Evolutionary conservation across 2,888 invertebrate genomes (phyloP), one percentile per base, ranked within the genome.

Genomic region (Aphrophora alni): DNA sequence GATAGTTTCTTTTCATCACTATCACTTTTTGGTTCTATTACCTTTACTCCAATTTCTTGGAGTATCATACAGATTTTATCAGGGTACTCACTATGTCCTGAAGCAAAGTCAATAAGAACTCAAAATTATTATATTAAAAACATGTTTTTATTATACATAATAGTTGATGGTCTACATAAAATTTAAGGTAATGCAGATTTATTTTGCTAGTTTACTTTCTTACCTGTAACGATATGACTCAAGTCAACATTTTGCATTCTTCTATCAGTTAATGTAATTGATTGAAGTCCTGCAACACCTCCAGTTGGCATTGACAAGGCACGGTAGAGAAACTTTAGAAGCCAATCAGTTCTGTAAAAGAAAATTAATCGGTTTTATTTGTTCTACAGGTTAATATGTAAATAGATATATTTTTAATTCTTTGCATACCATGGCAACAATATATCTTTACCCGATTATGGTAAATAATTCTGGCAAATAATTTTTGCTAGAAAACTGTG

Each of bases 321-420:
- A 70, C 93, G 89, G 86, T 92, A 93, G 73, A 93, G 86, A 86
- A 93, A 93, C 87, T 91, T 91, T 82, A 93, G 87, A 76, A 93
- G 87, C 93, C 93, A 93, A 86, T 93, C 93, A 38, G 89, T 89
- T 38, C 91, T 91, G 86, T 14, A 85, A 85, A 33, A 70, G 77
- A 79, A 84, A 81, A 73, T 68, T 7, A 3, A 74, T 73, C 33
- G 8, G 3, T 8, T 33, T 33, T 33, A 33, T 33, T 33, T n/a
- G n/a, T n/a, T n/a, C n/a, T n/a, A n/a, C n/a, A n/a, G n/a, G n/a
- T n/a, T n/a, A n/a, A n/a, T n/a, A n/a, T n/a, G n/a, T n/a, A n/a
- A n/a, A n/a, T n/a, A n/a, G n/a, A n/a, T n/a, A n/a, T n/a, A n/a
- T n/a, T n/a, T n/a, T n/a, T n/a, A n/a, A n/a, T n/a, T n/a, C n/a